Percentiles rank a stretch among this genome's conserved stretches.
Conservation (phyloP, 2,113 vertebrate species). For the Physeter macrocephalus region DNA sequence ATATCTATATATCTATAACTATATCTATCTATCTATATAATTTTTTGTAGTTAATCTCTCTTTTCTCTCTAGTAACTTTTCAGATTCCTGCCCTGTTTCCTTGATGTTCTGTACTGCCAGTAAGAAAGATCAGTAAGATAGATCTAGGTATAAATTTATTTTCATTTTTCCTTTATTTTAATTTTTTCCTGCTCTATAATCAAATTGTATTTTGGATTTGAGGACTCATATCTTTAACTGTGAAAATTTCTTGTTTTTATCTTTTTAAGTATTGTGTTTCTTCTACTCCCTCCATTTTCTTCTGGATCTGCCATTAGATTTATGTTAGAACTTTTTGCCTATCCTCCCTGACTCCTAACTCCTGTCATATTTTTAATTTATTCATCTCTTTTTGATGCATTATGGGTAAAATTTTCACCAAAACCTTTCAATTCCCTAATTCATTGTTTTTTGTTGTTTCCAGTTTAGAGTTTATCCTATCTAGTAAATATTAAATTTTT, state of each 20-base stretch:
- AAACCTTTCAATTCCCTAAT: neutral
- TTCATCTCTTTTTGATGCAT: neutral
- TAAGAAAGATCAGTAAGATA: neutral
- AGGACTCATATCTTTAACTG: neutral
- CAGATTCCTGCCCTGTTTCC: neutral
- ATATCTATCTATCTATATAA: too few species aligned
- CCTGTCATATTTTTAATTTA: neutral
- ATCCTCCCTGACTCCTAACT: neutral
- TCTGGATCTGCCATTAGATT: neutral
- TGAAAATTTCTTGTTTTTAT: neutral
- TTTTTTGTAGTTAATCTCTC: neutral
- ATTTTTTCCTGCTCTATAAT: neutral
- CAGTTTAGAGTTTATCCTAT: neutral
- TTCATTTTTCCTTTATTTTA: neutral
- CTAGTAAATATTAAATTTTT: neutral
- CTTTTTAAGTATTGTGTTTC: neutral
- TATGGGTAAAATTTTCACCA: neutral
- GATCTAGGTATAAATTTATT: neutral
- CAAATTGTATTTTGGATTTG: neutral
- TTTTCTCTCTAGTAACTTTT: neutral
- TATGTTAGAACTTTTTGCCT: neutral
- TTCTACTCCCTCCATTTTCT: neutral
- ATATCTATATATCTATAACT: too few species aligned
- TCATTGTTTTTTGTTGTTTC: neutral
- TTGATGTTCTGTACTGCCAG: neutral